Percentiles rank a stretch among this genome's conserved stretches.
Conservation (phyloP, 2,113 vertebrate species). For the Scartelaos histophorus region DNA sequence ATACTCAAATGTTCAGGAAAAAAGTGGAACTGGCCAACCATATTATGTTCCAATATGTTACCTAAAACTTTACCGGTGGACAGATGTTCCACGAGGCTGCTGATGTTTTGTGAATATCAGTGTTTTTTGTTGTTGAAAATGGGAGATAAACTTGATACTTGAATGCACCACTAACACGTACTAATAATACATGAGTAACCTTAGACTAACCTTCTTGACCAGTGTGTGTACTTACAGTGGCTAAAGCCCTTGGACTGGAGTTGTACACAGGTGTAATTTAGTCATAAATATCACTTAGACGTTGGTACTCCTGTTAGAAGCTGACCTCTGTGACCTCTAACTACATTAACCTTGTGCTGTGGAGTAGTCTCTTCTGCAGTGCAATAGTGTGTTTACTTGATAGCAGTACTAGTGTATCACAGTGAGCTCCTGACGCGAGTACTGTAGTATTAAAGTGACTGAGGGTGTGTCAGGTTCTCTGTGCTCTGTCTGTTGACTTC, state of each 20-base stretch:
- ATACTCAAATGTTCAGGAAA: no score
- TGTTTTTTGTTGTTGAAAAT: neutral
- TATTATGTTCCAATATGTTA: no score
- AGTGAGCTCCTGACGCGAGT: no score
- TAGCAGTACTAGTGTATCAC: no score
- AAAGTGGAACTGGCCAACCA: no score
- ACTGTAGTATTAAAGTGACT: neutral
- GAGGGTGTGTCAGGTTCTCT: slow-evolving; percentile 47
- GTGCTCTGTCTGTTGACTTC: slow-evolving; percentile 45
- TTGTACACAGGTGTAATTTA: neutral
- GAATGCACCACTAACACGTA: neutral
- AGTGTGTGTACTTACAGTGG: neutral
- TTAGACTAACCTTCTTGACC: neutral
- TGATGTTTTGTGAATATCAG: neutral
- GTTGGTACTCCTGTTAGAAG: neutral
- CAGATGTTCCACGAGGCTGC: no score
- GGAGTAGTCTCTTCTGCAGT: neutral
- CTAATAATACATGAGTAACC: neutral
- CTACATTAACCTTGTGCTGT: slow-evolving; percentile 20
- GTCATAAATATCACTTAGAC: neutral
- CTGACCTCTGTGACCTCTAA: slow-evolving; percentile 14
- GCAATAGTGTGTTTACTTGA: neutral
- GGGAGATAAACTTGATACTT: neutral
- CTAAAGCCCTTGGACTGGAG: neutral
- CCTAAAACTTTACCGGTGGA: no score